Base-by-base conservation (phyloP, 2,797 vertebrate species). In the Pteropus rufus region DNA sequence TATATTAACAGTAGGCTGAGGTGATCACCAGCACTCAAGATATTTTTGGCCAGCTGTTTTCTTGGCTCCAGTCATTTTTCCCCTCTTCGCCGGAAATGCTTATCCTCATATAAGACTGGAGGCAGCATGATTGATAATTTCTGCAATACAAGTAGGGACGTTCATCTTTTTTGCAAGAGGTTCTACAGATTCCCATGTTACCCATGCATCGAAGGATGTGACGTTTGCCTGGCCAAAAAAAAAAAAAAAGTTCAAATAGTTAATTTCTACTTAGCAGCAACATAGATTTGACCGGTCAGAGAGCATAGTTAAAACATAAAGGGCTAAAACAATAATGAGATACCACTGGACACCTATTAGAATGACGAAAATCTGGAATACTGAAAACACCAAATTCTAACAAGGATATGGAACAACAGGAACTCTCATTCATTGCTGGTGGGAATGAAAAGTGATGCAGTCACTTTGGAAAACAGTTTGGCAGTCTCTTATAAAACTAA, bases 41-140 rank as follows among this genome's bases (percentile, higher is more conserved):
- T 39, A 62, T 24, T 75, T 92, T 75, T 1, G 94, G 95, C 95
- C 95, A 94, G 11, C 19, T 64, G 2, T 76, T 93, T 34, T 82
- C 69, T 11, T 19, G n/a, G 18, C 69, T 88, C 94, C 64, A 93
- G 11, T 79, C 44, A 7, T 3, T 56, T 49, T 70, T 10, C 21
- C 62, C 64, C 0, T 97, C 91, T 49, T 0, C 4, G 10, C 72
- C 67, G 1, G 24, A 64, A 58, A 94, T 16, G 54, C 64, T 93
- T 93, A 97, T 97, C 49, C 75, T 95, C 95, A 97, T 44, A 41
- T 94, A 96, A 69, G 94, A 31, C 75, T 70, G 93, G 52, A 97
- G 95, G 46, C 97, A 97, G 82, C 97, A 97, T 0, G 70, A 1
- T 14, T 93, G 95, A 3, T 91, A 69, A 70, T 54, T 89, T 93